Evolutionary conservation across 2,888 invertebrate species (phyloP).

Genomic region (Papilio demoleus): DNA sequence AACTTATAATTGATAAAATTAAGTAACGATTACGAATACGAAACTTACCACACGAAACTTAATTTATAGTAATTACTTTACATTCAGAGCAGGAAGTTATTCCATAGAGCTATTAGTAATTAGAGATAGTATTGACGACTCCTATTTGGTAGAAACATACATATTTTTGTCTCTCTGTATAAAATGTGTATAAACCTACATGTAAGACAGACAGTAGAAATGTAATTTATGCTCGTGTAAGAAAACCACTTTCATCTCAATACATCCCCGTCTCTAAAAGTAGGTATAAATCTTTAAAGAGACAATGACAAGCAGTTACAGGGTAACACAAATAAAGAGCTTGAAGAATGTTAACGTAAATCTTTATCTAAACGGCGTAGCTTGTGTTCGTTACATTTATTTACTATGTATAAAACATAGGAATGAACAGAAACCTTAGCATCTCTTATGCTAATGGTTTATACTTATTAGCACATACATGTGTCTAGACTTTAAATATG

Average conservation of each 20-base stretch:
- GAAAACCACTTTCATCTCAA: slow-evolving; percentile 2
- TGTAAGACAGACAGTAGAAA: neutral
- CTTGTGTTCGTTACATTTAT: slow-evolving; percentile 35
- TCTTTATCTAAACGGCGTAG: slow-evolving; percentile 35
- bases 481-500: slow-evolving; percentile 16
- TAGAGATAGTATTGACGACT: neutral
- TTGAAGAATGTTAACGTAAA: slow-evolving; percentile 31
- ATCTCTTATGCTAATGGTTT: neutral
- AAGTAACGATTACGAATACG: neutral
- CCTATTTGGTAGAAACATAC: neutral
- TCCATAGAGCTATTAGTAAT: no score
- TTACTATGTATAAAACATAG: slow-evolving; percentile 18
- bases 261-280: slow-evolving; percentile 16
- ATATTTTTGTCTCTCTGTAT: neutral
- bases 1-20: neutral
- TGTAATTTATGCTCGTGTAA: slow-evolving; percentile 1
- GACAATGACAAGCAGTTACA: slow-evolving; percentile 15
- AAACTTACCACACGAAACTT: no score
- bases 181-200: neutral
- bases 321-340: slow-evolving; percentile 29
- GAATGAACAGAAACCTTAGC: slow-evolving; percentile 19
- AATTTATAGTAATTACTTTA: neutral
- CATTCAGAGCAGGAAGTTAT: no score
- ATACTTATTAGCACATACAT: slow-evolving; percentile 23
- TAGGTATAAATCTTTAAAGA: slow-evolving; percentile 19